Evolutionary conservation across 2,113 vertebrate genomes (phyloP), one percentile per base, ranked within the genome.

Genomic region (Hypanus sabinus): DNA sequence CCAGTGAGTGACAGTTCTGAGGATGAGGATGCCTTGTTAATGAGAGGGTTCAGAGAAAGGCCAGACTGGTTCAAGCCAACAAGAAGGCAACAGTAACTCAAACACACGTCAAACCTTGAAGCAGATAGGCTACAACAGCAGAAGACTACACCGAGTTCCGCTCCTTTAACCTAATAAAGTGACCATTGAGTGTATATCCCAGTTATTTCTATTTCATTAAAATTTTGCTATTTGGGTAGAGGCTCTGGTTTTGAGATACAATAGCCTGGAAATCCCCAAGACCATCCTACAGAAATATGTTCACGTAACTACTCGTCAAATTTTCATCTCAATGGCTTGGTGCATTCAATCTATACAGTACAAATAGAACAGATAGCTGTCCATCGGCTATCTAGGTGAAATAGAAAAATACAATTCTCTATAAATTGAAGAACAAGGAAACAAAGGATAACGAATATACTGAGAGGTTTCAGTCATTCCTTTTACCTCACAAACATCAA

Each of bases 401-500:
- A 90, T 90, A 60, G 2, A 65, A 2, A 14, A 88, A 12, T 18
- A 33, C 46, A 33, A 88, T 65, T 60, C 60, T 8, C 0, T 60
- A 65, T 68, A 90, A 90, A 33, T 65, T 33, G 62, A 36, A 87
- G 14, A 90, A 90, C 60, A 65, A 30, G 24, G 6, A 12, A 90
- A 18, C 85, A 36, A 90, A 90, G 22, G 60, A n/a, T 27, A 87
- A 11, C 6, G 16, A 90, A 65, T 46, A 30, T 90, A 90, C 9
- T 3, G 16, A 68, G 60, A 65, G 16, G 5, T 65, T n/a, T 65
- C 55, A 30, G 57, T 88, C 24, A 90, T 90, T 90, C 65, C 14
- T 65, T 88, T 65, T 33, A 88, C 57, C 20, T 65, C 22, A 94
- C 6, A 73, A 94, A n/a, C 16, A 33, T 62, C 36, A 96, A 98